These are phyloP conservation scores for Ptyas mucosa DNA, from an alignment of 2,113 vertebrate species.

Conservation along the genomic window DNA sequence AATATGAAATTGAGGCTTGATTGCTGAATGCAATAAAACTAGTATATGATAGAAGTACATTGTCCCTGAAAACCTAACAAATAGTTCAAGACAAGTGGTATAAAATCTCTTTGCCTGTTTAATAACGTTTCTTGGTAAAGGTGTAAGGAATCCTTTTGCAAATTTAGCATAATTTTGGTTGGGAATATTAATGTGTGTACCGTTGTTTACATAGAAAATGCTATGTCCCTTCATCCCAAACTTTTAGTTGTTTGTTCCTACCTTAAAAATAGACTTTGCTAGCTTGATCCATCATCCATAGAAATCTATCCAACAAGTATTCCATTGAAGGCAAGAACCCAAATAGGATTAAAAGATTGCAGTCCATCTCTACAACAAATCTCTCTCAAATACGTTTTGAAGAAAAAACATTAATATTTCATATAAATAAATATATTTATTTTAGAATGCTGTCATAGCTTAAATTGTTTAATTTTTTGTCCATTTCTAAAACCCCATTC, in stretches of 20 bases:
- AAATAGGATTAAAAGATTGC: not conserved
- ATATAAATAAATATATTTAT: not conserved
- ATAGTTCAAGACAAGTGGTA: not conserved
- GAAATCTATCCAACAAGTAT: not conserved
- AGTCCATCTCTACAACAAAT: not conserved
- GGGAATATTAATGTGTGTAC: too few relatives aligned
- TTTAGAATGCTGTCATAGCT: not conserved
- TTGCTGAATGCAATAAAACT: not conserved
- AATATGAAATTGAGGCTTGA: not conserved
- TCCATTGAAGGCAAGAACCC: not conserved
- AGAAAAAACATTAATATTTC: not conserved
- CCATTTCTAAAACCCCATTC: not conserved
- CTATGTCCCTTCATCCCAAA: not conserved
- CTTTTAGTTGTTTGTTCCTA: not conserved
- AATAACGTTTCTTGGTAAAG: not conserved
- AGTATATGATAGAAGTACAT: not conserved
- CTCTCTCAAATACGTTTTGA: not conserved
- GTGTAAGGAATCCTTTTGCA: not conserved
- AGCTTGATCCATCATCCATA: too few relatives aligned
- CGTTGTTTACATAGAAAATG: not conserved
- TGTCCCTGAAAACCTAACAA: not conserved
- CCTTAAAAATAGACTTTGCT: too few relatives aligned
- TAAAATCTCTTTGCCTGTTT: not conserved
- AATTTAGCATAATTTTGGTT: not conserved
- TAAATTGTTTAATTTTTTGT: not conserved